Conservation (phyloP, 2,113 vertebrate species). For the Alexandromys fortis region DNA sequence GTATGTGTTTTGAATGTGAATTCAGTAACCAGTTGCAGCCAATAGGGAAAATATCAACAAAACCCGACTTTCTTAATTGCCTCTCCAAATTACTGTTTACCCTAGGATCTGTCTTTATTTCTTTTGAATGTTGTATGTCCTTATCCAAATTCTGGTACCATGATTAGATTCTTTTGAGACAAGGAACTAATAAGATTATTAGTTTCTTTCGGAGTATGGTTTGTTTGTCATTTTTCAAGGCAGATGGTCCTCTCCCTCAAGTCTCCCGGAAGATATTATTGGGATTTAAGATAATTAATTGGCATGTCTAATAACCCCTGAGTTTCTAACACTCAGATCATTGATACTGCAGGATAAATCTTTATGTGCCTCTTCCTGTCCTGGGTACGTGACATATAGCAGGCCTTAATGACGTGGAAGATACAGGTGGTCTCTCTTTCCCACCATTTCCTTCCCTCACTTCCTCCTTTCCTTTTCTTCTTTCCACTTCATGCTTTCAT, state of each 20-base stretch:
- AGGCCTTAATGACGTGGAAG: background rate
- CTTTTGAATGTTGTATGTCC: conserved; percentile 20
- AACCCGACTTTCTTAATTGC: conserved; percentile 13
- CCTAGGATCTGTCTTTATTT: conserved; percentile 49
- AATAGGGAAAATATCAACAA: conserved; percentile 13
- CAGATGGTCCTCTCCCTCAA: conserved; percentile 3
- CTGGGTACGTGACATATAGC: background rate
- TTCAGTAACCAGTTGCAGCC: background rate
- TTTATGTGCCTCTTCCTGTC: background rate
- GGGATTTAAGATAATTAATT: conserved; percentile 58
- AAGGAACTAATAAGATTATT: conserved; percentile 42
- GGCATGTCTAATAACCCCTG: background rate
- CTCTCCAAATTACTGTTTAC: conserved; percentile 48
- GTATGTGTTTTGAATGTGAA: background rate
- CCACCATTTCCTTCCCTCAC: background rate
- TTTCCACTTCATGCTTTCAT: accelerated
- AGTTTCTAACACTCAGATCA: conserved; percentile 33
- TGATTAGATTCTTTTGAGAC: conserved; percentile 52
- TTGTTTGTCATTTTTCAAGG: conserved; percentile 46
- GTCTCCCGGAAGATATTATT: conserved; percentile 16
- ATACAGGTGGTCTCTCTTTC: background rate
- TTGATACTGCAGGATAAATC: background rate
- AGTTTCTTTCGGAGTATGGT: conserved; percentile 27
- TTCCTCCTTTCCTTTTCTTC: background rate
- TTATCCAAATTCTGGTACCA: conserved; percentile 28